These are phyloP conservation scores for Galeruca laticollis DNA, from an alignment of 2,888 invertebrate genomes.

Conservation along the genomic window DNA sequence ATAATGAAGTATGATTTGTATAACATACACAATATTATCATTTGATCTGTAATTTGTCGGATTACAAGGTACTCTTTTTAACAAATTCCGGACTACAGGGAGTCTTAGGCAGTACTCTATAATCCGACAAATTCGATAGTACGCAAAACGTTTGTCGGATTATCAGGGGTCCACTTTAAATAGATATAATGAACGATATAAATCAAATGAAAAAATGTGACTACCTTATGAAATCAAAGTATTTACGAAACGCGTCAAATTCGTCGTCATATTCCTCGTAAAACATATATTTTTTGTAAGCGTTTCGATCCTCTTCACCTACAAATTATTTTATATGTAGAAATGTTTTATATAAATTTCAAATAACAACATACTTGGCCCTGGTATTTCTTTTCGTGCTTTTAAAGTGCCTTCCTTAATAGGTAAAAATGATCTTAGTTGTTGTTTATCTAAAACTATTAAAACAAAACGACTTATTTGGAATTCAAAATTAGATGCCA, in stretches of 20 bases:
- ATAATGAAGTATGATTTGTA: too few species aligned
- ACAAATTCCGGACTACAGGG: too few species aligned
- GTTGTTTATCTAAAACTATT: not conserved
- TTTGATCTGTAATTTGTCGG: too few species aligned
- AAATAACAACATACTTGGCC: not conserved
- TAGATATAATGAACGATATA: too few species aligned
- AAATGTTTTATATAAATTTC: not conserved
- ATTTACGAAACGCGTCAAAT: conserved; percentile 45
- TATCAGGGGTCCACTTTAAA: too few species aligned
- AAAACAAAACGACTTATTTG: too few species aligned
- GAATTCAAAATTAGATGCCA: too few species aligned
- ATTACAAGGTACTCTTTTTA: too few species aligned
- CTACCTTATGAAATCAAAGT: conserved; percentile 36
- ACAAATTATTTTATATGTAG: not conserved
- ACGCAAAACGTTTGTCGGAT: too few species aligned
- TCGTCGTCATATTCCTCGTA: conserved; percentile 34
- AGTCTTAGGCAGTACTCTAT: too few species aligned
- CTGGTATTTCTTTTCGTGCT: not conserved
- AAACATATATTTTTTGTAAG: conserved; percentile 14
- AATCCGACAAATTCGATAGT: too few species aligned
- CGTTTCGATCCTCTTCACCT: not conserved
- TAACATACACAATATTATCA: too few species aligned
- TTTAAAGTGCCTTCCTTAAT: not conserved
- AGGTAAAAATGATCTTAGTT: not conserved
- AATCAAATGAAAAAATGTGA: not conserved